Conservation (phyloP, 2,113 vertebrate genomes). For the Saccopteryx bilineata region DNA sequence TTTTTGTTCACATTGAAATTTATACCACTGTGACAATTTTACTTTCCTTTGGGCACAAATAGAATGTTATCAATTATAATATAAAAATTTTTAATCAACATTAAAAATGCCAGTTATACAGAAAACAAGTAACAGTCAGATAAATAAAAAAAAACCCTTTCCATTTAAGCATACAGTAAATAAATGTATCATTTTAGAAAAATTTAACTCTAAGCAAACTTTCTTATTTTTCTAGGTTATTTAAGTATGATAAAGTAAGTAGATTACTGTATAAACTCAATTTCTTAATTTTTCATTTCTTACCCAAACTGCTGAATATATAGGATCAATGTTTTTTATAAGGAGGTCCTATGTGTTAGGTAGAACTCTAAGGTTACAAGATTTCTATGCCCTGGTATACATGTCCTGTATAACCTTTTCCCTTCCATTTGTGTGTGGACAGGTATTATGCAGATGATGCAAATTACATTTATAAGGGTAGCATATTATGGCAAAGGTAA, state of each 20-base stretch:
- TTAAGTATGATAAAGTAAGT: neutral
- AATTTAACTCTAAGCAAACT: neutral
- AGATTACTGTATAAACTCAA: neutral
- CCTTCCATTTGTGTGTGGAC: neutral
- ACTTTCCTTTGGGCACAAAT: slow-evolving; percentile 58
- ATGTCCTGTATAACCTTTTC: fast-evolving
- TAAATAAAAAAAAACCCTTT: neutral
- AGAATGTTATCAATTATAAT: slow-evolving; percentile 54
- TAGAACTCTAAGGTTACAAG: neutral
- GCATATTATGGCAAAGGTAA: neutral
- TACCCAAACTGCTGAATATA: neutral
- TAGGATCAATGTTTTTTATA: neutral
- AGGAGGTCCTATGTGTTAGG: neutral
- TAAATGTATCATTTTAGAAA: neutral
- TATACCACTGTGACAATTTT: slow-evolving; percentile 35
- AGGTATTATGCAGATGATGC: neutral
- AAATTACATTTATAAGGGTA: neutral
- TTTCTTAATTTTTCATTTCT: neutral
- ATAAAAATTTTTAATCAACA: slow-evolving; percentile 58
- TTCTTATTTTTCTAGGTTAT: neutral
- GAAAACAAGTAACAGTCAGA: neutral
- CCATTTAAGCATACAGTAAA: neutral
- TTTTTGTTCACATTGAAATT: slow-evolving; percentile 43
- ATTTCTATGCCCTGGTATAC: neutral
- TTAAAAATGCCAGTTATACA: slow-evolving; percentile 14